Evolutionary conservation across 2,113 vertebrate species (phyloP).

Genomic region (Barnardius zonarius): DNA sequence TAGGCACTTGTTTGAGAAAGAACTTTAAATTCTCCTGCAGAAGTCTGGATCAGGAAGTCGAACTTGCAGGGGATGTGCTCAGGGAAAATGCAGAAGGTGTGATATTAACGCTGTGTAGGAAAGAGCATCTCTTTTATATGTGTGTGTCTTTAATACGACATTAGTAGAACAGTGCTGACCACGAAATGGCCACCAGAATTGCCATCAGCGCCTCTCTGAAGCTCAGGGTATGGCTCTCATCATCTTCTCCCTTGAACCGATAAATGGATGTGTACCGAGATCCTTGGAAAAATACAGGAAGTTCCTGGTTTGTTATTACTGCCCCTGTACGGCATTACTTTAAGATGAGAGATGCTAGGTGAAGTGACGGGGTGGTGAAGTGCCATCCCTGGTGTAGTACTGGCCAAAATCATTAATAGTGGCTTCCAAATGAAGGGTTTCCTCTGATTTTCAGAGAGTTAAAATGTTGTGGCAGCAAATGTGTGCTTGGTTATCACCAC

Average conservation of each 20-base stretch:
- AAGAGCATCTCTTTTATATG: rapidly evolving
- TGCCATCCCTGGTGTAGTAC: background rate
- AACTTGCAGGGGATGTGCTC: background rate
- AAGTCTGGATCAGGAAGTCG: background rate
- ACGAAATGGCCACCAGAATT: background rate
- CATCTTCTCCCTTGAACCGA: rapidly evolving
- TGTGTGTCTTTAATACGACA: too few species aligned
- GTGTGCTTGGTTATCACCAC: background rate
- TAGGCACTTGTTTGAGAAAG: background rate
- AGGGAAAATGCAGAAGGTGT: background rate
- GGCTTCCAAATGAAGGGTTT: background rate
- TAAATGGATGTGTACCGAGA: background rate
- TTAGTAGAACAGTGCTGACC: rapidly evolving
- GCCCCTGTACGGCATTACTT: background rate
- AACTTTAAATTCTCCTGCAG: background rate
- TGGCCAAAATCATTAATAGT: background rate
- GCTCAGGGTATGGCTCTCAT: rapidly evolving
- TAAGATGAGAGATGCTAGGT: background rate
- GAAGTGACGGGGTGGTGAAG: background rate
- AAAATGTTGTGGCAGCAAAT: background rate
- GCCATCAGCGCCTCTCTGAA: background rate
- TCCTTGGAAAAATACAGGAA: background rate
- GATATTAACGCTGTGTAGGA: rapidly evolving
- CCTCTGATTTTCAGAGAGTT: background rate
- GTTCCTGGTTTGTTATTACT: background rate